phyloP scores from a whole-genome alignment of 1,140 invertebrate genomes.

The Trissolcus basalis region DNA sequence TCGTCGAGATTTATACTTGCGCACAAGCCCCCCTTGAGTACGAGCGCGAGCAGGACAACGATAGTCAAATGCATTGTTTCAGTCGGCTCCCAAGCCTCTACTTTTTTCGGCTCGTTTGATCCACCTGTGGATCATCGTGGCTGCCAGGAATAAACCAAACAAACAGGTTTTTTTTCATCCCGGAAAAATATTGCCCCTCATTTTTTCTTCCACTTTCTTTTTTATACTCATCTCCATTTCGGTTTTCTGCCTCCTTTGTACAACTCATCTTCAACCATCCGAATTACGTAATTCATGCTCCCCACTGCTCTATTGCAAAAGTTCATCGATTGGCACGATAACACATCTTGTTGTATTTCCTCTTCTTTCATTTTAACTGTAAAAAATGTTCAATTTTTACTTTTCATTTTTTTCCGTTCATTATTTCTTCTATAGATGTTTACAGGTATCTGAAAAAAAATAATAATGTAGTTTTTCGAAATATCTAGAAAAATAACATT shows the following conservation, averaged over 20 bases:
- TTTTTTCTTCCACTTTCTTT: slow-evolving; percentile 42
- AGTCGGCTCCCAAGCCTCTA: slow-evolving; percentile 31
- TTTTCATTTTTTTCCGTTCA: too few species aligned
- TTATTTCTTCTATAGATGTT: too few species aligned
- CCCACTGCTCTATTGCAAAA: slow-evolving; percentile 28
- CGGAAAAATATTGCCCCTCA: slow-evolving; percentile 53
- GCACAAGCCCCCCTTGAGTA: slow-evolving; percentile 13
- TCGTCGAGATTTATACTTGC: slow-evolving; percentile 39
- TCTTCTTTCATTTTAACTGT: too few species aligned
- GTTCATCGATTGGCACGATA: slow-evolving; percentile 43
- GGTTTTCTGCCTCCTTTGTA: not conserved
- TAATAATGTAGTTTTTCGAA: too few species aligned
- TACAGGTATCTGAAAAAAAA: too few species aligned
- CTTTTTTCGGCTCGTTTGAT: slow-evolving; percentile 60
- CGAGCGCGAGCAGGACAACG: slow-evolving; percentile 20
- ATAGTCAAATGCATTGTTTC: slow-evolving; percentile 47
- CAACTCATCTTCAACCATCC: not conserved
- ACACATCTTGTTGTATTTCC: slow-evolving; percentile 6
- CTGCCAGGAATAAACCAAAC: slow-evolving; percentile 50
- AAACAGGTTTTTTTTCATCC: slow-evolving; percentile 50
- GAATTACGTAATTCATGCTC: slow-evolving; percentile 43
- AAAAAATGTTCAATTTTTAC: too few species aligned
- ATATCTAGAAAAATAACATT: too few species aligned
- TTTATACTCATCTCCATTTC: slow-evolving; percentile 14
- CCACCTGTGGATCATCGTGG: slow-evolving; percentile 58